Conservation (phyloP, 1,140 invertebrate genomes). For the Rhynchophorus ferrugineus region DNA sequence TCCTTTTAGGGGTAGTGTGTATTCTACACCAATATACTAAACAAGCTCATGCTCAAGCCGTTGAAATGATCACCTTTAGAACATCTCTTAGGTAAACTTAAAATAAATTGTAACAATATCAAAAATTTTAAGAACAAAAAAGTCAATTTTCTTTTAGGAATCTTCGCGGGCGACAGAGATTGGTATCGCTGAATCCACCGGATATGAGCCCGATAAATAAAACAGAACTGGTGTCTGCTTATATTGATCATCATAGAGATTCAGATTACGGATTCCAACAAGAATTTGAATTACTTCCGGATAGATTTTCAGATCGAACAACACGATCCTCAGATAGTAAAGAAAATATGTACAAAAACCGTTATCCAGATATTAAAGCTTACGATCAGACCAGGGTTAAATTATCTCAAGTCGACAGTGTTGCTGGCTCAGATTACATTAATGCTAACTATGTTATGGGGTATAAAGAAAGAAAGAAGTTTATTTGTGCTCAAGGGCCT, state of each 20-base stretch:
- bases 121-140: no score
- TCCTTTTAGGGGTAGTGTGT: conserved; percentile 60
- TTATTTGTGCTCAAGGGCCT: conserved; percentile 89
- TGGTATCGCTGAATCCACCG: conserved; percentile 59
- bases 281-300: conserved; percentile 79
- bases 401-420: conserved; percentile 64
- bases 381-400: conserved; percentile 90
- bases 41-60: conserved; percentile 62
- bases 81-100: conserved; percentile 56
- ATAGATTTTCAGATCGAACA: conserved; percentile 78
- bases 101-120: no score
- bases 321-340: conserved; percentile 76
- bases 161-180: conserved; percentile 56
- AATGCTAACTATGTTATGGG: conserved; percentile 89
- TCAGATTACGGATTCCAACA: conserved; percentile 83
- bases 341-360: conserved; percentile 83
- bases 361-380: conserved; percentile 83
- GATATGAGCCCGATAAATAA: conserved; percentile 74
- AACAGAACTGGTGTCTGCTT: conserved; percentile 62
- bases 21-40: conserved; percentile 65
- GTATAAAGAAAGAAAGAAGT: conserved; percentile 88
- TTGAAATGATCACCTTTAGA: conserved; percentile 65
- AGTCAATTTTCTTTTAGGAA: conserved; percentile 38
- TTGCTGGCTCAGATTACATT: conserved; percentile 79
- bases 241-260: conserved; percentile 71